Conservation (phyloP, 2,113 vertebrate species). For the Nestor notabilis region DNA sequence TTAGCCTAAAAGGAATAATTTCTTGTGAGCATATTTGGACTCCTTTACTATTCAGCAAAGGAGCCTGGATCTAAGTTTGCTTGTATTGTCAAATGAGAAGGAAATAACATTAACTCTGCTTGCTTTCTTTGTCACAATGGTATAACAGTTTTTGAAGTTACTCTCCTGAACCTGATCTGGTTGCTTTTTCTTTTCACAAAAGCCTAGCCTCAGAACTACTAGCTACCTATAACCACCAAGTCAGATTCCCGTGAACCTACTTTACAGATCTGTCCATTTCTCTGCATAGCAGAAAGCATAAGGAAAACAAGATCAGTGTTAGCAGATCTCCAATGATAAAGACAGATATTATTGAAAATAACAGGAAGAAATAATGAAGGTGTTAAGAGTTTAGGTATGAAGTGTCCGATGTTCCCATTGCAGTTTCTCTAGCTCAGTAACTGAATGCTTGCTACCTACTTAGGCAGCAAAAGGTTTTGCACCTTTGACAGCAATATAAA, state of each 20-base stretch:
- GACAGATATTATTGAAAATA: background rate
- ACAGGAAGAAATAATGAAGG: background rate
- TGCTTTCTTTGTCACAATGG: background rate
- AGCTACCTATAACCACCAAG: background rate
- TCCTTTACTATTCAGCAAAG: background rate
- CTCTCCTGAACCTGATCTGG: background rate
- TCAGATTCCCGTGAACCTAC: background rate
- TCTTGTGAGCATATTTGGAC: background rate
- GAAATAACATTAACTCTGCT: background rate
- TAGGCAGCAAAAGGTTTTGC: background rate
- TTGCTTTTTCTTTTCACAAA: background rate
- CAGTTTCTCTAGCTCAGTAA: background rate
- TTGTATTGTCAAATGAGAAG: background rate
- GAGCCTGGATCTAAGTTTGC: background rate
- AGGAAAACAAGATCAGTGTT: background rate
- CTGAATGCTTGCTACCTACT: background rate
- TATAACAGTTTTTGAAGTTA: background rate
- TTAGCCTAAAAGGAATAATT: background rate
- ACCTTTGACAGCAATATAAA: background rate
- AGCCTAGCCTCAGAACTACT: background rate
- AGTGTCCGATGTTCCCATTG: background rate
- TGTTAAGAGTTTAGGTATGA: background rate
- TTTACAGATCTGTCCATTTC: fast-evolving
- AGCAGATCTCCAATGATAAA: background rate
- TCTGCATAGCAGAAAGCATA: background rate